Conservation (phyloP, 2,888 invertebrate species). For the Cryptocephalus primarius region DNA sequence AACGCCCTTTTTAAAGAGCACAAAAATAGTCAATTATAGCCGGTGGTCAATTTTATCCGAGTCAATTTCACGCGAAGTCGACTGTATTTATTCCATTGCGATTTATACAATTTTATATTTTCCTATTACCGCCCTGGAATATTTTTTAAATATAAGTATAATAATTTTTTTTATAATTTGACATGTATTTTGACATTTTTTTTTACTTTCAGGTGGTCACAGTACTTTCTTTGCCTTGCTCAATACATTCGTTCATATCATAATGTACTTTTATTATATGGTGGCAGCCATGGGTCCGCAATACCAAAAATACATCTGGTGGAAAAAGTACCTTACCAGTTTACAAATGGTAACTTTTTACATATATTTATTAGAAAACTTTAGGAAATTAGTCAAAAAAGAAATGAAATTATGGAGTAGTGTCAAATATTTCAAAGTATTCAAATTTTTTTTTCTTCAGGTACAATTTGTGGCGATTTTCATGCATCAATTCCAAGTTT, state of each 20-base stretch:
- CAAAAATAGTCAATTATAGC: too few relatives aligned
- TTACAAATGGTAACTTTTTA: constrained; percentile 75
- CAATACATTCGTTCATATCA: constrained; percentile 90
- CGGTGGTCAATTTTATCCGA: too few relatives aligned
- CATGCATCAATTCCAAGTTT: constrained; percentile 80
- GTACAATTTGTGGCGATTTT: constrained; percentile 89
- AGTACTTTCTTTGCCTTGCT: constrained; percentile 92
- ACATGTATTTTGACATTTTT: constrained; percentile 3
- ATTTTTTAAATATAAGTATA: too few relatives aligned
- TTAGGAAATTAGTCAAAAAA: neutral
- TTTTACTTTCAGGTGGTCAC: constrained; percentile 67
- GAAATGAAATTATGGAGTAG: neutral
- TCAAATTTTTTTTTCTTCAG: constrained; percentile 39
- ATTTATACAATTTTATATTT: too few relatives aligned
- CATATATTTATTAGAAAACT: neutral
- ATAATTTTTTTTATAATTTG: constrained; percentile 1
- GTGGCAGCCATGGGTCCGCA: constrained; percentile 87
- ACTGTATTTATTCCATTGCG: too few relatives aligned
- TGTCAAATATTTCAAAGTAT: neutral
- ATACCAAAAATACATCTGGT: constrained; percentile 92
- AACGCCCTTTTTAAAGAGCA: too few relatives aligned
- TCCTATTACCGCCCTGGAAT: too few relatives aligned
- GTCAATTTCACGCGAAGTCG: too few relatives aligned
- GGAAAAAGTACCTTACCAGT: constrained; percentile 92
- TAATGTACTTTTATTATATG: constrained; percentile 98